Evolutionary conservation across 2,888 invertebrate genomes (phyloP), one percentile per base, ranked within the genome.

Genomic region (Eilema griseolum): DNA sequence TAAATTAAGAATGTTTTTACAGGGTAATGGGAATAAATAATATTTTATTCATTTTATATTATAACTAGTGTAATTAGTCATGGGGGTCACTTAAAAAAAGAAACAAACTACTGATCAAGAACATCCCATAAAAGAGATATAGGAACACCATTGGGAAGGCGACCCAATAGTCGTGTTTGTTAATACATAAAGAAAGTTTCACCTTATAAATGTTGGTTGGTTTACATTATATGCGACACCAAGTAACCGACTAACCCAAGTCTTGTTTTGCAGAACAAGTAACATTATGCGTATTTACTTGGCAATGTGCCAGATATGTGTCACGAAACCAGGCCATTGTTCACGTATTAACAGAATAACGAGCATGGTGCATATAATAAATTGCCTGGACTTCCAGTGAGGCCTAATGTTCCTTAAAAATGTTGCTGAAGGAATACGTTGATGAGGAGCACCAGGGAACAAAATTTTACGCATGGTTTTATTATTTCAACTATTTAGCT

Each of bases 201-300:
- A 16, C 41, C 5, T 16, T 7, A 5, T 10, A 10, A 52, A 52
- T 52, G 2, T 62, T 37, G 3, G 11, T 41, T 37, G 7, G 23
- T n/a, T 12, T 59, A 20, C 20, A 59, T 16, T 41, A 23, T 23
- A 33, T 66, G 66, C 33, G 28, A 52, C 64, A 64, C n/a, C 12
- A 33, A 52, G n/a, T 14, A 41, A 24, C 66, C 67, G 73, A 33
- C 57, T 68, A 66, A 20, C 12, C 31, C 24, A 33, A 24, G 57
- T 71, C 79, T 73, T 81, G 78, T 77, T 69, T 81, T 75, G 65
- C 37, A 46, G 66, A 59, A 70, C 65, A 77, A 80, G 76, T 79
- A 80, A 75, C 76, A 59, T 76, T 83, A 83, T 85, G 84, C 85
- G 82, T 83, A 84, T 82, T 82, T 76, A 69, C 61, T 76, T 86